A percentile compares a stretch with the other conserved stretches of the same genome.
phyloP scores from a whole-genome alignment of 2,888 invertebrate species.

The Nasonia oneida region DNA sequence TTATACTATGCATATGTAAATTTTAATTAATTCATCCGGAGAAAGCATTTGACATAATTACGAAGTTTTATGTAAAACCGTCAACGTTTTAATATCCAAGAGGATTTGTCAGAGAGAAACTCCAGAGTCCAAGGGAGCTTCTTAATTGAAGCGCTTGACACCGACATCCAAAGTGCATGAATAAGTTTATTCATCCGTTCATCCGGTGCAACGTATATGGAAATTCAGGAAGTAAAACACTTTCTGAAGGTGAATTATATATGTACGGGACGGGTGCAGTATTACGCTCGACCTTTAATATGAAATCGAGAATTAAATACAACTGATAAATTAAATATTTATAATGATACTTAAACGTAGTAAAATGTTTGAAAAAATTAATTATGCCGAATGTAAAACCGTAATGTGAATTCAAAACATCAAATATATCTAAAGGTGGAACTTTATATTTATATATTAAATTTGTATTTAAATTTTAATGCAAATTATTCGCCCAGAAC shows the following conservation, averaged over 20 bases:
- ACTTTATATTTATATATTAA: not conserved
- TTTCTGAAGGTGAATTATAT: constrained; percentile 15
- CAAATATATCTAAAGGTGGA: too few relatives aligned
- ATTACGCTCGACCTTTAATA: not conserved
- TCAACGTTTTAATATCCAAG: constrained; percentile 7
- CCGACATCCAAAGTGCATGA: constrained; percentile 33
- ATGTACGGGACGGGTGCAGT: not conserved
- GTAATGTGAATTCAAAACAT: not conserved
- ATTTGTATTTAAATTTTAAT: not conserved
- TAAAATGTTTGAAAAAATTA: not conserved
- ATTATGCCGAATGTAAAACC: not conserved
- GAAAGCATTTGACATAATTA: not conserved
- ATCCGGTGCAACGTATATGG: constrained; percentile 43
- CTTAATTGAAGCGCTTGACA: constrained; percentile 44
- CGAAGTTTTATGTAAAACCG: constrained; percentile 1
- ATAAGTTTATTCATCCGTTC: constrained; percentile 46
- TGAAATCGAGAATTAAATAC: not conserved
- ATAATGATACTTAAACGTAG: not conserved
- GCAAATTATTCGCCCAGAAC: too few relatives aligned
- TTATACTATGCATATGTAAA: not conserved
- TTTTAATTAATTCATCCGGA: constrained; percentile 6
- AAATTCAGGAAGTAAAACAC: constrained; percentile 50
- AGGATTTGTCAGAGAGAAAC: constrained; percentile 4
- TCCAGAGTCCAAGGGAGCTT: not conserved
- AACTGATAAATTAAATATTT: not conserved